Evolutionary conservation across 2,797 vertebrate species (phyloP), one percentile per base, ranked within the genome.

Genomic region (Caiman crocodilus): DNA sequence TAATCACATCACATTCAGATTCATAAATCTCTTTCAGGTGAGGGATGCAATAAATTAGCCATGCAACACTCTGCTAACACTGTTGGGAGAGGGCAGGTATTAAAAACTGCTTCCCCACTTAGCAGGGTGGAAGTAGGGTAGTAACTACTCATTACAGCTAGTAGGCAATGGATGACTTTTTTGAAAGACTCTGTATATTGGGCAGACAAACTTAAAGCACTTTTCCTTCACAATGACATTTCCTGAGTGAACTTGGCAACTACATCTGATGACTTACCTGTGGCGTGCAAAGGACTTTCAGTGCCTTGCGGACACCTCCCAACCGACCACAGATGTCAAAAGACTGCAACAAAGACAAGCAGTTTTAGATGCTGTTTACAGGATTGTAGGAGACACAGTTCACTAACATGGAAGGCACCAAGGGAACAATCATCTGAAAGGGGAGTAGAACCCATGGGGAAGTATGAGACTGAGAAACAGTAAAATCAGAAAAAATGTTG

Each of bases 241-340:
- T 23, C 56, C 67, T 15, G 35, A 13, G 50, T 4, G 76, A 77
- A 63, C 21, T 7, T 18, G 57, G 30, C 60, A 55, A 28, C 69
- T 1, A 1, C 0, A 0, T 15, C 8, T 0, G 16, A 25, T 17
- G 16, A 60, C 98, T 97, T 90, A 99, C 99, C 99, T 99, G 99
- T n/a, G 99, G 97, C 86, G 98, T 98, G 94, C 99, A 99, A n/a
- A 99, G 98, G 75, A 99, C 97, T 80, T 98, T 98, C 90, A 99
- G 82, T 0, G 99, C 99, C 96, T 99, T 99, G 76, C 98, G 98
- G 78, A 99, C 98, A 16, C 98, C 99, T 3, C 99, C 99, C 82
- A 99, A 87, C 1, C 99, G 98, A 82, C 99, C 98, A 90, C 99
- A 99, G 95, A 99, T 98, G 97, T 99, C 99, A 78, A 99, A 99